Base-by-base conservation (phyloP, 2,888 invertebrate species). In the Tinea semifulvella region DNA sequence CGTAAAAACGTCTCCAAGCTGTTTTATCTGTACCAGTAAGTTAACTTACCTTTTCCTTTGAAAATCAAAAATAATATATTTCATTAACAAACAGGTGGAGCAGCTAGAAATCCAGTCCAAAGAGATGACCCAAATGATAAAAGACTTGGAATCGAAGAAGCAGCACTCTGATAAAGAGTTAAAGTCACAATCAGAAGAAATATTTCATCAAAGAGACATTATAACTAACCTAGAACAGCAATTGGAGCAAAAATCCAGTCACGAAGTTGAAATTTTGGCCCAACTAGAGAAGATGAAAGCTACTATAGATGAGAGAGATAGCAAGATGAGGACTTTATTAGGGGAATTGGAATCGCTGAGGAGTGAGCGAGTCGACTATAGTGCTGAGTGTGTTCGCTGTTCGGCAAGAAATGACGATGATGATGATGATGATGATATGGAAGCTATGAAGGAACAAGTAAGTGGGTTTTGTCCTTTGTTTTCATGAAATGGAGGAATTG, bases 201-300 rank as follows among this genome's bases (percentile, higher is more conserved):
- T 91, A 16, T 82, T 82, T 55, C 82, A 89, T 8, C 75, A 94
- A 11, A 77, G 91, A 22, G 92, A 94, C 47, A 89, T 93, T 44
- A 90, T 94, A 44, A 79, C 85, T 0, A 90, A 90, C 52, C 67
- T 93, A 28, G 94, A 95, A 61, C 74, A 75, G 1, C 91, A 94
- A 60, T 68, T 93, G 1, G 90, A 91, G 60, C 74, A 81, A 8
- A 90, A 90, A 59, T 2, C 35, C 2, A 16, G 10, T 10, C 17
- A 36, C 16, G 36, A 92, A 58, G 63, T 68, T 1, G 84, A 87
- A 45, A 80, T 89, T 25, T 65, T 86, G 47, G 75, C 74, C 52
- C 86, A 89, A 60, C 79, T 86, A 16, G 76, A 81, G 45, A 74
- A 82, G 45, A 75, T 87, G 64, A 81, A 76, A 53, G 65, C 68